Evolutionary conservation across 2,797 vertebrate genomes (phyloP).

Genomic region (Anabas testudineus): DNA sequence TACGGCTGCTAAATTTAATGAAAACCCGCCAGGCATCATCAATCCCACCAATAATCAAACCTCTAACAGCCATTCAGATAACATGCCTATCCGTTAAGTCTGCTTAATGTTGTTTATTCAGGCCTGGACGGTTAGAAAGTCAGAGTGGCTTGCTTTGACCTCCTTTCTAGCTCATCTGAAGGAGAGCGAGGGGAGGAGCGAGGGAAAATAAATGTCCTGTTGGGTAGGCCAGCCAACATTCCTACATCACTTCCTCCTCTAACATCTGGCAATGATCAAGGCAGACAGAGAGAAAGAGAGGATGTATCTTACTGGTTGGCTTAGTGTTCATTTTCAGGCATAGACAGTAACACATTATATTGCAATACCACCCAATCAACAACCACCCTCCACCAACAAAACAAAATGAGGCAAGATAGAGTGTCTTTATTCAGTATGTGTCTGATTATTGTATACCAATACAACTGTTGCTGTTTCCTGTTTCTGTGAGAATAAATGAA

Average conservation of each 20-base stretch:
- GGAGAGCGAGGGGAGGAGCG: slow-evolving; percentile 52
- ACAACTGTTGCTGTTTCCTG: background rate
- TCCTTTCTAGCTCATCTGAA: slow-evolving; percentile 74
- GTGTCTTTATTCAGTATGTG: slow-evolving; percentile 9
- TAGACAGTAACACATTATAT: slow-evolving; percentile 44
- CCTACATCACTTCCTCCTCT: slow-evolving; percentile 82
- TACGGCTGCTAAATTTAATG: slow-evolving; percentile 17
- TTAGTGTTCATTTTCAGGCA: slow-evolving; percentile 48
- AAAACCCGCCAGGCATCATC: slow-evolving; percentile 4
- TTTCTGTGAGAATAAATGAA: slow-evolving; percentile 9
- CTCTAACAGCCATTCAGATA: background rate
- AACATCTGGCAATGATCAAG: slow-evolving; percentile 84
- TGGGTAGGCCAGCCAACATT: slow-evolving; percentile 76
- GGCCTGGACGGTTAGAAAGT: slow-evolving; percentile 58
- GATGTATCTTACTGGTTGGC: slow-evolving; percentile 58
- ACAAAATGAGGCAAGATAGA: slow-evolving; percentile 49
- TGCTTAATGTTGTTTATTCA: slow-evolving; percentile 40
- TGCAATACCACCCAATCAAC: slow-evolving; percentile 61
- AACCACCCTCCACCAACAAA: slow-evolving; percentile 40
- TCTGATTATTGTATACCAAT: background rate
- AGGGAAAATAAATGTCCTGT: slow-evolving; percentile 74
- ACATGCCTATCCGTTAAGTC: slow-evolving; percentile 17
- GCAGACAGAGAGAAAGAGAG: slow-evolving; percentile 53
- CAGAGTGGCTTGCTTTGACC: slow-evolving; percentile 70
- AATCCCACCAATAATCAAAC: background rate